Conservation (phyloP, 2,113 vertebrate species). For the Euleptes europaea region DNA sequence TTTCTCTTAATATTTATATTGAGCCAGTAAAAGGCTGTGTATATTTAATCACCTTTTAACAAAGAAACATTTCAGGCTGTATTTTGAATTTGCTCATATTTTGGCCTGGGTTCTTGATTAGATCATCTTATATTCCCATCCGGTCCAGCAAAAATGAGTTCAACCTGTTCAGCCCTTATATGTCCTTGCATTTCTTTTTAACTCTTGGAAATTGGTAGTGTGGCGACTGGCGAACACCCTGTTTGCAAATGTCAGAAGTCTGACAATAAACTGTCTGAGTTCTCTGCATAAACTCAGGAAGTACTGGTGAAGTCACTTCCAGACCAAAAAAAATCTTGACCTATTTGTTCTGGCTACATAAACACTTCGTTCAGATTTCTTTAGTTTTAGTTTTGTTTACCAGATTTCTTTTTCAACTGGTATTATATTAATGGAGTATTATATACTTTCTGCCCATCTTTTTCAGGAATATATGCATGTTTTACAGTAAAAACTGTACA, state of each 20-base stretch:
- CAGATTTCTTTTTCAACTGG: too few species aligned
- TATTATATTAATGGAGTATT: too few species aligned
- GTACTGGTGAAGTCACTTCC: neutral
- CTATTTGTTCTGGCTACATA: too few species aligned
- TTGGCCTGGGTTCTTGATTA: conserved; percentile 18
- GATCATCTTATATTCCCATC: neutral
- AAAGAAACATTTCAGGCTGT: conserved; percentile 34
- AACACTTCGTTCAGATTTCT: too few species aligned
- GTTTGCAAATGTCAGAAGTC: neutral
- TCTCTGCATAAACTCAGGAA: neutral
- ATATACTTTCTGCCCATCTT: too few species aligned
- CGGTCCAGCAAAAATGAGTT: conserved; percentile 41
- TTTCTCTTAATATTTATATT: conserved; percentile 25
- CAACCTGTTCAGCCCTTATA: conserved; percentile 15
- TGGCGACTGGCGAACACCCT: neutral
- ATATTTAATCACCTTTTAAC: conserved; percentile 24
- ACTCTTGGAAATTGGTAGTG: neutral
- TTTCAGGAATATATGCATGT: too few species aligned
- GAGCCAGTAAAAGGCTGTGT: neutral
- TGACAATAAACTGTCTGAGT: neutral
- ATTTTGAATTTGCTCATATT: conserved; percentile 31
- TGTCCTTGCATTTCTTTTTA: conserved; percentile 1
- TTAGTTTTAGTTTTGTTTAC: too few species aligned
- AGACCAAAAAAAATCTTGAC: too few species aligned
- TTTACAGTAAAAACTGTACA: too few species aligned